A percentile compares a stretch with the other conserved stretches of the same genome.
Evolutionary conservation across 1,140 invertebrate genomes (phyloP).

Genomic region (Formica exsecta): DNA sequence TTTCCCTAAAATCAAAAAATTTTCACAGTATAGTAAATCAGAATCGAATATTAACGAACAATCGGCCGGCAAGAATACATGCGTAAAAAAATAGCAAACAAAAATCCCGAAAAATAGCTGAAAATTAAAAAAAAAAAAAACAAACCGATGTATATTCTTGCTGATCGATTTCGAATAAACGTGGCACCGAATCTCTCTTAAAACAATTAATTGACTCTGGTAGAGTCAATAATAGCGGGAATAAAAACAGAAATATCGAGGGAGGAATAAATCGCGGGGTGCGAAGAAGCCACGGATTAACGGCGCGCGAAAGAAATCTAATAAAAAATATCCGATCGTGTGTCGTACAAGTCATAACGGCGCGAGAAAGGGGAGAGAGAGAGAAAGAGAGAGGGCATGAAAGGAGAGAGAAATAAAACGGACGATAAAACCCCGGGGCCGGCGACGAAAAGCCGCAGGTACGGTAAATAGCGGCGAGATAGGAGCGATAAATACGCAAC

Average conservation of each 20-base stretch:
- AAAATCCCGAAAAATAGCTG: background rate
- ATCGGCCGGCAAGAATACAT: background rate
- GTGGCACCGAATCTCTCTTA: background rate
- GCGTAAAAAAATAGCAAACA: background rate
- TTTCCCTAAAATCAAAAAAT: background rate
- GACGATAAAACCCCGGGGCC: conserved; percentile 4
- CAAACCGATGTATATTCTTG: background rate
- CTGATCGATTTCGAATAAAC: background rate
- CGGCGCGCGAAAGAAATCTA: conserved; percentile 30
- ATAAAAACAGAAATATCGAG: background rate
- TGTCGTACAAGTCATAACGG: conserved; percentile 39
- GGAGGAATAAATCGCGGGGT: background rate
- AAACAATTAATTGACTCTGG: conserved; percentile 25
- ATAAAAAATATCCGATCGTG: conserved; percentile 50
- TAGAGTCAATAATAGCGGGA: background rate
- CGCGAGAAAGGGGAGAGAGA: conserved; percentile 11
- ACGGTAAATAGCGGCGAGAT: conserved; percentile 65
- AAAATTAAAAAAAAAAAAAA: background rate
- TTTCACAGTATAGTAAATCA: background rate
- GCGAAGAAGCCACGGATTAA: conserved; percentile 16
- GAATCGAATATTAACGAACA: background rate
- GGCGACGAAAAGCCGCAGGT: conserved; percentile 48
- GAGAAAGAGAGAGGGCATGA: background rate
- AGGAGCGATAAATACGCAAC: conserved; percentile 70
- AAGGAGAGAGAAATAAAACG: background rate